Conservation (phyloP, 2,888 invertebrate species). For the Eupithecia pulchellata region DNA sequence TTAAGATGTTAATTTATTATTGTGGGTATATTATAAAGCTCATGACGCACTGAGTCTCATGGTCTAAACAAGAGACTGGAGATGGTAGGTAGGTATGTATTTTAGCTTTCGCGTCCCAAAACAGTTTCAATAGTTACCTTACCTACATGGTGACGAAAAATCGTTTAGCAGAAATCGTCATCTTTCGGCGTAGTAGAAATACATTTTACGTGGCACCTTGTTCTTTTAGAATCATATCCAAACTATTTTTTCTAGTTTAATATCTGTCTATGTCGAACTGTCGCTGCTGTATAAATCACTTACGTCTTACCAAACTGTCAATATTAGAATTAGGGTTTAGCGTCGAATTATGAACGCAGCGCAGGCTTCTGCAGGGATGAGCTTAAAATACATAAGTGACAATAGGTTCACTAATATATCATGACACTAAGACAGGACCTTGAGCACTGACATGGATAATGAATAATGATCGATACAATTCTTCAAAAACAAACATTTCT, state of each 20-base stretch:
- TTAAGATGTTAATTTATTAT: conserved; percentile 6
- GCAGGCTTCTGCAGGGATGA: background rate
- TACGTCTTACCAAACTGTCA: background rate
- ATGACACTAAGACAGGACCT: background rate
- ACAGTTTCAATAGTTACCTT: too few relatives aligned
- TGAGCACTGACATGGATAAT: background rate
- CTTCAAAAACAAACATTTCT: background rate
- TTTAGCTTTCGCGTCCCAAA: too few relatives aligned
- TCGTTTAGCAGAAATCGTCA: too few relatives aligned
- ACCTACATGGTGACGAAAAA: too few relatives aligned
- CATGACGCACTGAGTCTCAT: background rate
- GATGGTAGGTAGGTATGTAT: too few relatives aligned
- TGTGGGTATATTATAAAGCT: background rate
- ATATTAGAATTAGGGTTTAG: too few relatives aligned
- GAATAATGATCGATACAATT: background rate
- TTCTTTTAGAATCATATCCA: background rate
- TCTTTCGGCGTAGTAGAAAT: too few relatives aligned
- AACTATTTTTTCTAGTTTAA: background rate
- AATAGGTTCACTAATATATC: background rate
- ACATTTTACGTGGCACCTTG: background rate
- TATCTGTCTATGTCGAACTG: background rate
- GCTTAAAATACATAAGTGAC: too few relatives aligned
- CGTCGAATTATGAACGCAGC: background rate
- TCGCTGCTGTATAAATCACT: background rate
- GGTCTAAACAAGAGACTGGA: background rate